Evolutionary conservation across 2,888 invertebrate genomes (phyloP).

Genomic region (Brachypalpus laphriformis): DNA sequence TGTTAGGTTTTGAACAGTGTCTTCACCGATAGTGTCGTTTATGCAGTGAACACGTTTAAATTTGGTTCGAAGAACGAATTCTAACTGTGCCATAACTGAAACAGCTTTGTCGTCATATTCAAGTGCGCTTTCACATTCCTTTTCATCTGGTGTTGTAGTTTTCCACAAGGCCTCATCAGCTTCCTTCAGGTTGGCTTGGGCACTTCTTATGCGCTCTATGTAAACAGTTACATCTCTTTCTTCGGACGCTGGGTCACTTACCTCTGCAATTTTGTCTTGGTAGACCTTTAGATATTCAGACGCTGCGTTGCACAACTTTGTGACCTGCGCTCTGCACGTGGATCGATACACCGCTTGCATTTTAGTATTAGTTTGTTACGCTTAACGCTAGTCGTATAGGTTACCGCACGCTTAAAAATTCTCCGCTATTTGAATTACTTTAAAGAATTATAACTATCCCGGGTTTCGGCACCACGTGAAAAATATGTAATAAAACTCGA

Average conservation of each 20-base stretch:
- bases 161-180: conserved; percentile 45
- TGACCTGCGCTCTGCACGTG: background rate
- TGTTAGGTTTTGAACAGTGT: background rate
- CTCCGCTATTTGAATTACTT: too few species aligned
- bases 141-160: conserved; percentile 32
- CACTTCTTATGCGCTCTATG: conserved; percentile 20
- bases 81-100: conserved; percentile 25
- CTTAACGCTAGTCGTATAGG: too few species aligned
- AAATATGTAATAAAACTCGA: too few species aligned
- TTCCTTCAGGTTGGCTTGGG: conserved; percentile 37
- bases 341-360: too few species aligned
- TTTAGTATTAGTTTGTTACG: too few species aligned
- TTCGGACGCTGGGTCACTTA: background rate
- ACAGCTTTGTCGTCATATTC: conserved; percentile 48
- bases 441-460: too few species aligned
- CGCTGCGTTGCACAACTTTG: background rate
- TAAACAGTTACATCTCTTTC: background rate
- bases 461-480: too few species aligned
- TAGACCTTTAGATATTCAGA: background rate
- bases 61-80: conserved; percentile 7
- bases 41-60: background rate
- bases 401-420: too few species aligned
- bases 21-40: background rate
- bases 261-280: background rate
- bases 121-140: conserved; percentile 22